These are phyloP conservation scores for Myoxocephalus aenaeus DNA, from an alignment of 2,797 vertebrate genomes.

Conservation along the genomic window DNA sequence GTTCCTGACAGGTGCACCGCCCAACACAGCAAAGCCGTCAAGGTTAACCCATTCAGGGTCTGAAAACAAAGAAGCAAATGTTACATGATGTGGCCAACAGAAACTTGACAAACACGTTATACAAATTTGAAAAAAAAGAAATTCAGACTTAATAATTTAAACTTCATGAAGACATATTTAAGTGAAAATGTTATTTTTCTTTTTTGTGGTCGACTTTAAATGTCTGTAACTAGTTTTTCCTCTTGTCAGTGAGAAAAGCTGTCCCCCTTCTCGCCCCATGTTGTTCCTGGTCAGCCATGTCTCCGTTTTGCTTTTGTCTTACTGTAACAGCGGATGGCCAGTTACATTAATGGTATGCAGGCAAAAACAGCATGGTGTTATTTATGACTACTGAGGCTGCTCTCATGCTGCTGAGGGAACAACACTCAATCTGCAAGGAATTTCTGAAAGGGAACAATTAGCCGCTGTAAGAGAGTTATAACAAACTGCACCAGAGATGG, in stretches of 20 bases:
- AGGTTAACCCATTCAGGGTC: conserved; percentile 85
- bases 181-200: not conserved
- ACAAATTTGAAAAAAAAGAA: not conserved
- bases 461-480: conserved; percentile 56
- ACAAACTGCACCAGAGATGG: conserved; percentile 44
- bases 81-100: conserved; percentile 12
- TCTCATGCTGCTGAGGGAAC: conserved; percentile 68
- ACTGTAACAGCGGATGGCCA: conserved; percentile 37
- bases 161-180: not conserved
- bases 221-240: not conserved
- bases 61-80: conserved; percentile 50
- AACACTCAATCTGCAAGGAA: conserved; percentile 57
- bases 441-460: conserved; percentile 53
- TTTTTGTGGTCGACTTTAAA: conserved; percentile 1
- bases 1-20: conserved; percentile 79
- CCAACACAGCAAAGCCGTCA: conserved; percentile 86
- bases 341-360: conserved; percentile 62
- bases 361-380: conserved; percentile 53
- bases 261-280: not conserved
- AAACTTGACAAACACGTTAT: conserved; percentile 1
- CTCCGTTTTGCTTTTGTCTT: conserved; percentile 34
- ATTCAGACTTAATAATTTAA: not conserved
- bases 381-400: conserved; percentile 69
- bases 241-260: not conserved
- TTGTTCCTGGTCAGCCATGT: conserved; percentile 19